Conservation (phyloP, 2,113 vertebrate genomes). For the Casuarius casuarius region DNA sequence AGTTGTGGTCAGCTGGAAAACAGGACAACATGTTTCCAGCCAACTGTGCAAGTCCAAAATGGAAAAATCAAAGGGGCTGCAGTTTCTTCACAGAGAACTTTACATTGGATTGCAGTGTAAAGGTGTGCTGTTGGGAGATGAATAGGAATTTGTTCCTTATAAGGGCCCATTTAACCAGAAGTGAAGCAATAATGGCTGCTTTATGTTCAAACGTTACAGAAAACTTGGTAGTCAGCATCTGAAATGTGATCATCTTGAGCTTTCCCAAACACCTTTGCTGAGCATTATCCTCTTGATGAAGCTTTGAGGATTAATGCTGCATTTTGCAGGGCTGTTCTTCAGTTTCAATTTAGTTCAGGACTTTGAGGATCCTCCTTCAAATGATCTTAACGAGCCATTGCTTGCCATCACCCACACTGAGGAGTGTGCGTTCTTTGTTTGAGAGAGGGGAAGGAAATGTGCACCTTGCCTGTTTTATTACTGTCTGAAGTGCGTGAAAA, state of each 20-base stretch:
- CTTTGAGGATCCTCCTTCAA: neutral
- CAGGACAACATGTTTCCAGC: neutral
- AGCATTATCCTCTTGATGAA: neutral
- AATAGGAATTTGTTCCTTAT: neutral
- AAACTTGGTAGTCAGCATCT: neutral
- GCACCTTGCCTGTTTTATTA: neutral
- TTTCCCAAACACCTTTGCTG: neutral
- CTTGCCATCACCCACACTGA: neutral
- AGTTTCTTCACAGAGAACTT: neutral
- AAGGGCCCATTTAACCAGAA: neutral
- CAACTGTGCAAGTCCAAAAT: neutral
- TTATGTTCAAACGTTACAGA: neutral
- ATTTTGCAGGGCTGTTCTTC: neutral
- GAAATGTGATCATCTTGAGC: neutral
- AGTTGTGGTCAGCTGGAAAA: slow-evolving; percentile 4
- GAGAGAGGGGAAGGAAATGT: neutral
- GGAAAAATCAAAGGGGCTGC: neutral
- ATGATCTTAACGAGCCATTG: neutral
- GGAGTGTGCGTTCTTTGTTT: neutral
- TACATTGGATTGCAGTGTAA: neutral
- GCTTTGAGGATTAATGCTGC: neutral
- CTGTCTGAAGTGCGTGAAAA: neutral
- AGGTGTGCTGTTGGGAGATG: neutral
- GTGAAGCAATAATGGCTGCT: neutral
- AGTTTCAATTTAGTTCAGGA: neutral